Conservation (phyloP, 2,113 vertebrate species). For the Hippocampus guttulatus region DNA sequence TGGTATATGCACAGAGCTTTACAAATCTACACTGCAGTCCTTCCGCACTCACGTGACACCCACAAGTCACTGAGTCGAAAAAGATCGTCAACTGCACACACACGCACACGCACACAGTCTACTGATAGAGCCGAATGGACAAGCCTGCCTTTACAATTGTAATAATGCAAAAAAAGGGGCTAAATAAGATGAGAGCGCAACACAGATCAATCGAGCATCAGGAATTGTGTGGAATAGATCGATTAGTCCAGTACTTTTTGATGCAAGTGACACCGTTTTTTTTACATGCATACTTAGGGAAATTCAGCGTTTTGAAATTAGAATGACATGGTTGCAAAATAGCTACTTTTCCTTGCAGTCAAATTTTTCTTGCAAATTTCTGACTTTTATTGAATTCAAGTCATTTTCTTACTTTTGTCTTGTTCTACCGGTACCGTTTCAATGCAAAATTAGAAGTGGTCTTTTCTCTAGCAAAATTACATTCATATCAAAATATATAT, state of each 20-base stretch:
- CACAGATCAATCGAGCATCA: not conserved
- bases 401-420: too few species aligned
- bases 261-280: too few species aligned
- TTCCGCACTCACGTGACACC: not conserved
- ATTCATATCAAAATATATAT: too few species aligned
- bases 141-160: not conserved
- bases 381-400: too few species aligned
- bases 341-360: too few species aligned
- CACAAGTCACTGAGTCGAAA: not conserved
- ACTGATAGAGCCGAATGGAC: not conserved
- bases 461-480: too few species aligned
- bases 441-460: too few species aligned
- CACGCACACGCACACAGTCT: not conserved
- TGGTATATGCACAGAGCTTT: slow-evolving; percentile 36
- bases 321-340: too few species aligned
- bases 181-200: not conserved
- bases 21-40: slow-evolving; percentile 4
- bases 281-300: too few species aligned
- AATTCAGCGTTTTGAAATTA: too few species aligned
- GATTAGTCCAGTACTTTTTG: not conserved
- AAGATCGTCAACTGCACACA: not conserved
- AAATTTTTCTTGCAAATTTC: too few species aligned
- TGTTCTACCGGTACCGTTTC: too few species aligned
- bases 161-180: not conserved
- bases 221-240: not conserved